Conservation (phyloP, 92 coral and sea anemone species). For the Umimayanthus chanpuru region DNA sequence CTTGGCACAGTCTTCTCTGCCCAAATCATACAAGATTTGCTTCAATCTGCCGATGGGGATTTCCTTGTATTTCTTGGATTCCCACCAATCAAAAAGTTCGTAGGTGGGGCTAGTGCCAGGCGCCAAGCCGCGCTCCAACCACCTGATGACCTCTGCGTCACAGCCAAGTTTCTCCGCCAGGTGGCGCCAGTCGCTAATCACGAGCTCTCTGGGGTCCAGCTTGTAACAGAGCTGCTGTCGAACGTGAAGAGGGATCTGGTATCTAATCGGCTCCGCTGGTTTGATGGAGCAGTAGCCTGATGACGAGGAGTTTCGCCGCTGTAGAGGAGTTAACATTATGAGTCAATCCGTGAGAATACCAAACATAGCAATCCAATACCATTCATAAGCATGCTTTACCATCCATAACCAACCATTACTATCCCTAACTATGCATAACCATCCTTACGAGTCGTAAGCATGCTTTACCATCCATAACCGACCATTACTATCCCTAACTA, state of each 20-base stretch:
- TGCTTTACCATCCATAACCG: no score
- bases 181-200: constrained; percentile 7
- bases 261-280: neutral
- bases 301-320: constrained; percentile 10
- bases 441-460: no score
- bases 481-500: no score
- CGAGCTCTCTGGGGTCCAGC: constrained; percentile 4
- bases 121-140: neutral
- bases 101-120: constrained; percentile 8
- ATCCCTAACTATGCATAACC: no score
- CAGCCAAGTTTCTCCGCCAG: constrained; percentile 22
- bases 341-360: no score
- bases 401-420: no score
- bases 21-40: neutral
- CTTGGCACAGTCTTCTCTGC: neutral
- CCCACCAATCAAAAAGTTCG: constrained; percentile 20
- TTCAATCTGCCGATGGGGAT: neutral
- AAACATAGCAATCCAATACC: no score
- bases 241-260: neutral
- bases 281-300: constrained; percentile 16
- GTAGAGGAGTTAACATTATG: no score
- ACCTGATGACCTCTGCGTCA: neutral
- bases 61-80: constrained; percentile 6
- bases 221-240: neutral
- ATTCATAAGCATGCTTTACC: no score